These are phyloP conservation scores for Microcebus tavaratra DNA, from an alignment of 2,113 vertebrate genomes.

Conservation along the genomic window DNA sequence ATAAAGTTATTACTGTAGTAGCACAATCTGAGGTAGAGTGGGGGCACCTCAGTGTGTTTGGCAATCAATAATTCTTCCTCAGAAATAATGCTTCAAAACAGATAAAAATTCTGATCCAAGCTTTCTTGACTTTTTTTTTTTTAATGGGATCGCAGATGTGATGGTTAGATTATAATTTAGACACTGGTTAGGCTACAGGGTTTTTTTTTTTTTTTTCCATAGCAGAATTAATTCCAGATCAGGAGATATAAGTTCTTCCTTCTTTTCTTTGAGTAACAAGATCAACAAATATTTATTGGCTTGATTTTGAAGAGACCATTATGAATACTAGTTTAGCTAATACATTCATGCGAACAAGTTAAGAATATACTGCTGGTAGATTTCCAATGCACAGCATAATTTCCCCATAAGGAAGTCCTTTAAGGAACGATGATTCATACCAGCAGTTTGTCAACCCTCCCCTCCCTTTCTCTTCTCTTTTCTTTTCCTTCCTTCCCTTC, in stretches of 20 bases:
- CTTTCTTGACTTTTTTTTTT: neutral
- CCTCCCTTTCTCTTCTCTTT: neutral
- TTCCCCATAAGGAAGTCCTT: neutral
- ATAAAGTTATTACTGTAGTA: neutral
- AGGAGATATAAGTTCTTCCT: neutral
- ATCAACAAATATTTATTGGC: neutral
- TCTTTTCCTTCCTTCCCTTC: neutral
- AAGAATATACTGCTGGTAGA: neutral
- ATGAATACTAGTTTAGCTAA: neutral
- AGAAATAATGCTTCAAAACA: neutral
- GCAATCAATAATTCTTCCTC: neutral
- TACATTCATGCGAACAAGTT: neutral
- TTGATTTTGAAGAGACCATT: neutral
- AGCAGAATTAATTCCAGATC: conserved; percentile 17
- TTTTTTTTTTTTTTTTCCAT: neutral
- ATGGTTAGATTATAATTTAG: neutral
- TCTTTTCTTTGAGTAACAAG: neutral
- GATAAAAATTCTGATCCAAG: neutral
- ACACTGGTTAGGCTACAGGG: neutral
- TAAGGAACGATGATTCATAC: neutral
- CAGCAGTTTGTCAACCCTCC: neutral
- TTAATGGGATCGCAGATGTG: neutral
- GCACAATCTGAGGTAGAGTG: neutral
- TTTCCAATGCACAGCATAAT: neutral
- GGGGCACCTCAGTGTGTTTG: neutral